A percentile compares a stretch with the other conserved stretches of the same genome.
phyloP scores from a whole-genome alignment of 2,113 vertebrate genomes.

The Beaufortia kweichowensis region DNA sequence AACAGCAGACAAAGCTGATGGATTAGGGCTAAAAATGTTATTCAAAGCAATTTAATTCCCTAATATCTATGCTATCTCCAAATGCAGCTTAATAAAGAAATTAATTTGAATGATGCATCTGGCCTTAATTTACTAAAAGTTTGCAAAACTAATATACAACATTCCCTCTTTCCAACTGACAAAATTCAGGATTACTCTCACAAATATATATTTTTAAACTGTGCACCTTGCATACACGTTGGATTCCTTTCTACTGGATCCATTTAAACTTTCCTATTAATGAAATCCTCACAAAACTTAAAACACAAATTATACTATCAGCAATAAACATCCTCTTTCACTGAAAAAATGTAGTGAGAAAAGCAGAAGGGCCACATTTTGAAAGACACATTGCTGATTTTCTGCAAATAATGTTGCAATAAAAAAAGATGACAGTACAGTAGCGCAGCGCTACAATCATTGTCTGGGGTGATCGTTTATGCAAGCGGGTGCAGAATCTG shows the following conservation, averaged over 20 bases:
- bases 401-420: not conserved
- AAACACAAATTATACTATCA: not conserved
- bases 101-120: too few relatives aligned
- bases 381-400: not conserved
- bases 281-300: too few relatives aligned
- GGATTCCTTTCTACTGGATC: not conserved
- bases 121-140: too few relatives aligned
- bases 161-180: not conserved
- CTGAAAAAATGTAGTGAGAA: not conserved
- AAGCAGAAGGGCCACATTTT: not conserved
- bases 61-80: not conserved
- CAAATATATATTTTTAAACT: not conserved
- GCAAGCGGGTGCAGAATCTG: slow-evolving; percentile 62
- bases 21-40: slow-evolving; percentile 39
- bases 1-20: slow-evolving; percentile 25
- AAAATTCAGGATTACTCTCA: not conserved
- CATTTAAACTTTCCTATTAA: not conserved
- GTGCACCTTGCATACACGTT: not conserved
- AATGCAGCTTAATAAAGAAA: not conserved
- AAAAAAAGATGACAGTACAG: slow-evolving; percentile 9
- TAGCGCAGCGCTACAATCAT: slow-evolving; percentile 49
- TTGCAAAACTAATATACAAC: too few relatives aligned
- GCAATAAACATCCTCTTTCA: not conserved
- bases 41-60: not conserved
- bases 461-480: slow-evolving; percentile 49